phyloP scores from a whole-genome alignment of 1,140 invertebrate genomes.

The Xylocopa sonorina region DNA sequence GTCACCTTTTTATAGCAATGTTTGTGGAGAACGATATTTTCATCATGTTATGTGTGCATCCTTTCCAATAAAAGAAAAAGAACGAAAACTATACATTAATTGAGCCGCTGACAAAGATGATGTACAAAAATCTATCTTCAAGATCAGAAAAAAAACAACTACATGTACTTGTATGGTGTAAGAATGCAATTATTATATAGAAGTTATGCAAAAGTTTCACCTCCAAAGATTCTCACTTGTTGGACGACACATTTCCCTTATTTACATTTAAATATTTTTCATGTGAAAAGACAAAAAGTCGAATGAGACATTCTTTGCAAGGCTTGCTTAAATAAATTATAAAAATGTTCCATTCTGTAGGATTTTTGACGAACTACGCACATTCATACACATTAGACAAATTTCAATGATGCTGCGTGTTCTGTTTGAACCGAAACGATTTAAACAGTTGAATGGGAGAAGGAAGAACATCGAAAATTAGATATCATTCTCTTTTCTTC shows the following conservation, averaged over 20 bases:
- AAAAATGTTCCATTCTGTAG: slow-evolving; percentile 1
- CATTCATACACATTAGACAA: slow-evolving; percentile 25
- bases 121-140: slow-evolving; percentile 23
- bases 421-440: background rate
- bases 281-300: background rate
- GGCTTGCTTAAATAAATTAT: slow-evolving; percentile 5
- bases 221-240: background rate
- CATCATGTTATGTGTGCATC: too few species aligned
- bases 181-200: background rate
- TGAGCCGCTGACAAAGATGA: slow-evolving; percentile 38
- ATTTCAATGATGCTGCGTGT: background rate
- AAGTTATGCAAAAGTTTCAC: slow-evolving; percentile 1
- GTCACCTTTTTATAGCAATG: background rate
- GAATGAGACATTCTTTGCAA: background rate
- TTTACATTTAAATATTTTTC: background rate
- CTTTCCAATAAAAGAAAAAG: background rate
- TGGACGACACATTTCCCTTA: background rate
- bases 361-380: background rate
- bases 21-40: background rate
- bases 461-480: background rate
- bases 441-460: background rate
- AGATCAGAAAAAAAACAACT: background rate
- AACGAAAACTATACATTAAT: slow-evolving; percentile 7
- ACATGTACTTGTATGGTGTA: slow-evolving; percentile 2
- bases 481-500: background rate